Evolutionary conservation across 2,888 invertebrate genomes (phyloP), one percentile per base, ranked within the genome.

Genomic region (Drosophila fungiperda): DNA sequence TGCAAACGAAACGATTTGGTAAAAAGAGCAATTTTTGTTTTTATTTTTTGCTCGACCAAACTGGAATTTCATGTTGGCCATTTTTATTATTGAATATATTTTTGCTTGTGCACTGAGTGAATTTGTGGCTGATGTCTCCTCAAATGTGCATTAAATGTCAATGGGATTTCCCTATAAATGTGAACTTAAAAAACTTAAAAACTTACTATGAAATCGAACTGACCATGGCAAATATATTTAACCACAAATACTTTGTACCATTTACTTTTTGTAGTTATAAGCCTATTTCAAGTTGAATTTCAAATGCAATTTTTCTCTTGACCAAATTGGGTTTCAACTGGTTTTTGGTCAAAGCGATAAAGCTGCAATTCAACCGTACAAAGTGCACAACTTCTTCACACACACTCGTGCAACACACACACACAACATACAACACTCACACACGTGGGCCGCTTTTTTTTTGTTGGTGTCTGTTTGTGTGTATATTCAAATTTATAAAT

Each of bases 401-500:
- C 55, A 23, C 29, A 23, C 49, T 1, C 35, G 12, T 15, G 7
- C 50, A 20, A 60, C 2, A 29, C 50, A 57, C 50, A 6, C 54
- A 49, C n/a, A 23, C 23, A 23, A 57, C 26, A 60, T 36, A 38
- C 52, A 38, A 38, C 35, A 17, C 45, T 42, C 20, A 40, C 48
- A 42, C 17, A 40, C 35, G 40, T 53, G 8, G 36, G 35, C 45
- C 45, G 29, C 38, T 35, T 38, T 53, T 53, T 36, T n/a, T 45
- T 23, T 12, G 15, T 57, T 1, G 69, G 26, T 59, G 15, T 68
- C 65, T 57, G 3, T 70, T 29, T 59, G 17, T 68, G 67, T 81
- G 76, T 67, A 82, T 89, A 87, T 87, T 89, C 80, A 87, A 82
- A 84, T 87, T 79, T 87, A 89, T 90, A 86, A 89, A 90, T 86